Base-by-base conservation (phyloP, 2,888 invertebrate genomes). In the Myathropa florea region DNA sequence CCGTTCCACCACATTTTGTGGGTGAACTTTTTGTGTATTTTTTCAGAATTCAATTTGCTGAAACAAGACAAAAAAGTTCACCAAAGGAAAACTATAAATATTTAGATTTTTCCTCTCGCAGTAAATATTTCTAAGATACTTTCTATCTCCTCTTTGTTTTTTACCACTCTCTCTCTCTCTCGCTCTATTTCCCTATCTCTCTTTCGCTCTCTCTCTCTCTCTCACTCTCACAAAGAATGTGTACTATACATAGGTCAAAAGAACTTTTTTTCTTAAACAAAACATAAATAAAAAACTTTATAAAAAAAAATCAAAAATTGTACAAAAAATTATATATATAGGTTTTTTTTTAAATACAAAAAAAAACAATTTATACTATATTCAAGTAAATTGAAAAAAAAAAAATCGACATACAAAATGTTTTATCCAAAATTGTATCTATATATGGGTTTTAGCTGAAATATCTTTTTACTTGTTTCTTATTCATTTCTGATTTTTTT, bases 41-140 rank as follows among this genome's bases (percentile, higher is more conserved):
- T 57, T 24, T 57, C 57, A 68, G 30, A 33, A 36, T 7, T 7
- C 4, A 57, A 77, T n/a, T n/a, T n/a, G 12, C 18, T 24, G 61
- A 71, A 28, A 63, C 6, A 55, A 55, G 57, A 14, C 30, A 6
- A 33, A 26, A 61, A 61, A 30, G 26, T 61, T 18, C 24, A 36
- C 63, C 33, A 33, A 10, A 55, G 24, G 33, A 64, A 21, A 55
- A 55, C 12, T 59, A 26, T 57, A 65, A 72, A 82, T 71, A 84
- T 82, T 85, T 85, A 85, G 85, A 85, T 85, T 68, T 85, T 85
- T 85, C 85, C 85, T 85, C 85, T 82, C 68, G 21, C 67, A 46
- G 67, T 24, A 24, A 23, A 57, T 24, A 57, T 81, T 85, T 82
- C 77, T 82, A 36, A 81, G 77, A 85, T 85, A 85, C 85, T 85